Conservation (phyloP, 2,797 vertebrate species). For the Adrianichthys oophorus region DNA sequence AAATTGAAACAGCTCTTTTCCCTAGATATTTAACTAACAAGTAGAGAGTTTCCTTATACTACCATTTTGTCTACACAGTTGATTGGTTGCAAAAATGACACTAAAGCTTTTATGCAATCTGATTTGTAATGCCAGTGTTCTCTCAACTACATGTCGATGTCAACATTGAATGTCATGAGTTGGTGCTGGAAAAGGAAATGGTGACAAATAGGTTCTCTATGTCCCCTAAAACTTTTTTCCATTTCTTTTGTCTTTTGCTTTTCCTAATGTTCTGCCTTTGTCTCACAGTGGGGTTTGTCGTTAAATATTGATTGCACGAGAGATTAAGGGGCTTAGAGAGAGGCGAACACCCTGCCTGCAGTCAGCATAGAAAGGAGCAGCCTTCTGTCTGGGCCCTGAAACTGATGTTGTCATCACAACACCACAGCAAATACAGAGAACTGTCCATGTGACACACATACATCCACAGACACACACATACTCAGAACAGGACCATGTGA, state of each 20-base stretch:
- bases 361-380: constrained; percentile 51
- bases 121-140: constrained; percentile 9
- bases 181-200: constrained; percentile 10
- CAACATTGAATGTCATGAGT: constrained; percentile 31
- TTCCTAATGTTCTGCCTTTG: constrained; percentile 25
- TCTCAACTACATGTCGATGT: constrained; percentile 9
- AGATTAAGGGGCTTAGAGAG: constrained; percentile 24
- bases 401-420: constrained; percentile 68
- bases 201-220: constrained; percentile 25
- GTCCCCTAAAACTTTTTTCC: constrained; percentile 22
- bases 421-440: constrained; percentile 51
- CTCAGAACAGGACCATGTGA: constrained; percentile 30
- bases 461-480: constrained; percentile 12
- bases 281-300: constrained; percentile 53
- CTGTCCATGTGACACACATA: constrained; percentile 44
- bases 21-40: too few species aligned
- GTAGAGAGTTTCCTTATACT: too few species aligned
- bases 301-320: constrained; percentile 69
- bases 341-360: constrained; percentile 40
- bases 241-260: constrained; percentile 11
- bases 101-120: constrained; percentile 20
- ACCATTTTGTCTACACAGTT: not conserved
- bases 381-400: constrained; percentile 63
- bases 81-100: constrained; percentile 15
- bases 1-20: too few species aligned